These are phyloP conservation scores for Equus przewalskii DNA, from an alignment of 2,113 vertebrate species.

Conservation along the genomic window DNA sequence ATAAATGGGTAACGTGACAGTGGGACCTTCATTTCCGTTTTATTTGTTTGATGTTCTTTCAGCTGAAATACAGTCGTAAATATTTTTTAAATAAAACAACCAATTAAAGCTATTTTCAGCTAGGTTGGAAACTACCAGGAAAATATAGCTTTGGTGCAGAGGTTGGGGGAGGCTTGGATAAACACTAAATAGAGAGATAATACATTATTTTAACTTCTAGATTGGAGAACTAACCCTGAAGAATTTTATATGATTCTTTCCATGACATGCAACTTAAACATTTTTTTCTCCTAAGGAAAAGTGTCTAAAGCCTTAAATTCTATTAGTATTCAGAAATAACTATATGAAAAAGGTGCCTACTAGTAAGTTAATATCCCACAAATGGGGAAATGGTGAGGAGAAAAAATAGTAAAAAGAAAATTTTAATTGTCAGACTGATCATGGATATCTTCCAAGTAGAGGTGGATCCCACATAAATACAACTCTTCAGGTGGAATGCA, in stretches of 20 bases:
- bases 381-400: neutral
- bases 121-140: neutral
- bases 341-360: neutral
- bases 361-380: neutral
- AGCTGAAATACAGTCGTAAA: neutral
- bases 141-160: neutral
- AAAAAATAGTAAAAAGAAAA: slow-evolving; percentile 37
- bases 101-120: slow-evolving; percentile 23
- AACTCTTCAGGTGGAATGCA: neutral
- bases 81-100: neutral
- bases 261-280: neutral
- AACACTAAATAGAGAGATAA: neutral
- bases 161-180: neutral
- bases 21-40: neutral
- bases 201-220: neutral
- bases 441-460: neutral
- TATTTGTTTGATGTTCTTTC: neutral
- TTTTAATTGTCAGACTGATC: neutral
- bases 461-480: neutral
- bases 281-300: neutral
- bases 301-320: slow-evolving; percentile 2
- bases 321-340: slow-evolving; percentile 40
- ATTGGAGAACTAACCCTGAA: neutral
- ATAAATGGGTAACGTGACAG: neutral
- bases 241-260: neutral